Evolutionary conservation across 2,797 vertebrate species (phyloP), one percentile per base, ranked within the genome.

Genomic region (Gastrophryne carolinensis): DNA sequence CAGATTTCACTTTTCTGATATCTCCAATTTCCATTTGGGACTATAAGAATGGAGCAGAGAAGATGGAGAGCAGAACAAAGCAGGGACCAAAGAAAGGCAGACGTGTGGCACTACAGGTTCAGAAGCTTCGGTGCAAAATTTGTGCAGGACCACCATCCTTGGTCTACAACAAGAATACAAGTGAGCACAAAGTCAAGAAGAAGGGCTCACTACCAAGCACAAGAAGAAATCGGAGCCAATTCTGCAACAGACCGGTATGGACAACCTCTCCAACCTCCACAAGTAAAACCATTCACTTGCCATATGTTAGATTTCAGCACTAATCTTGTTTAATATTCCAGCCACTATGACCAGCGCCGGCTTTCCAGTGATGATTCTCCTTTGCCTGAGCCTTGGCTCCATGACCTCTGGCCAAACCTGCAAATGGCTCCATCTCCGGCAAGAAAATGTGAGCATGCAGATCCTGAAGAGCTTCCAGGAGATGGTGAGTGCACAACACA

Each of bases 381-480:
- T 26, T 8, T 17, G 19, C 3, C 4, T 58, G 56, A 58, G 30
- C 17, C 29, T 58, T 15, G 21, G 54, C 27, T 35, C 56, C n/a
- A 17, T 24, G 3, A 1, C 12, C 34, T 61, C 35, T n/a, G 17
- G 17, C 10, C 34, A 61, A 37, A 61, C 9, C 32, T 61, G 58
- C 58, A 61, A 61, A 61, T 61, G 58, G 58, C 58, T 61, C 32
- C 32, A 37, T 8, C 58, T 15, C 19, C 17, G 39, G 23, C 58
- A 61, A 37, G 58, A 61, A 6, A 12, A 39, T 37, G 17, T 37
- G 58, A 61, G 2, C 58, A 41, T 11, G 6, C 30, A 61, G 57
- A 39, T 61, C 19, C 30, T 61, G n/a, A 32, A 24, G n/a, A 37
- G 6, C 57, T 61, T 61, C 58, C 37, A 39, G 11, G 5, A 39